Base-by-base conservation (phyloP, 2,888 invertebrate genomes). In the Calameuta filiformis region DNA sequence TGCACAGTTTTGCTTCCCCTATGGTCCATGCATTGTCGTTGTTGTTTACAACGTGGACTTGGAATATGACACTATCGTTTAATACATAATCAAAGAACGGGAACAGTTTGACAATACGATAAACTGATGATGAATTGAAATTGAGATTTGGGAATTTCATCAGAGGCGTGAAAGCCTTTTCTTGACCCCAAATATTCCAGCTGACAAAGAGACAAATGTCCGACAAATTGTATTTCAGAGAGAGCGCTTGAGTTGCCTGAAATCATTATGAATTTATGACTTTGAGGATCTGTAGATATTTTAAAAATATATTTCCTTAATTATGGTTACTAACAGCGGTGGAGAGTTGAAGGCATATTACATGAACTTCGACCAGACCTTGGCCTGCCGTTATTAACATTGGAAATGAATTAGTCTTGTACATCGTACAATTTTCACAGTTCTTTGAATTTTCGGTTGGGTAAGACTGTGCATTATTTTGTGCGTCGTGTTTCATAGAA, bases 301-400 rank as follows among this genome's bases (percentile, higher is more conserved):
- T 33, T 4, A 33, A 3, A n/a, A n/a, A 15, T 2, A 15, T 23
- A 9, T 56, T 56, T 56, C 9, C 9, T 23, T 23, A 71, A 71
- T 74, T 75, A 12, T 37, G 40, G 37, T 73, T 79, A 85, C 84
- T 85, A 77, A 90, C 90, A 73, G 83, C 83, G 31, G 85, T 83
- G 0, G 87, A 86, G 12, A 89, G 83, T 40, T 87, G 87, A 9
- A 90, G 78, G 9, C 82, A 83, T 23, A 85, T 71, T 30, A 89
- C 83, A 37, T 89, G 89, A 75, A 90, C 79, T 81, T 90, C 89
- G 71, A 90, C 56, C 68, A 89, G 80, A 34, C 87, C 89, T 79
- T 89, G 86, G 12, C 83, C 85, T 15, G 87, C 82, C 0, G 82
- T 81, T 34, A 88, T 84, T 12, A 86, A 79, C 37, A 87, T 75